These are phyloP conservation scores for Archips crataeganus DNA, from an alignment of 2,888 invertebrate genomes.

Conservation along the genomic window DNA sequence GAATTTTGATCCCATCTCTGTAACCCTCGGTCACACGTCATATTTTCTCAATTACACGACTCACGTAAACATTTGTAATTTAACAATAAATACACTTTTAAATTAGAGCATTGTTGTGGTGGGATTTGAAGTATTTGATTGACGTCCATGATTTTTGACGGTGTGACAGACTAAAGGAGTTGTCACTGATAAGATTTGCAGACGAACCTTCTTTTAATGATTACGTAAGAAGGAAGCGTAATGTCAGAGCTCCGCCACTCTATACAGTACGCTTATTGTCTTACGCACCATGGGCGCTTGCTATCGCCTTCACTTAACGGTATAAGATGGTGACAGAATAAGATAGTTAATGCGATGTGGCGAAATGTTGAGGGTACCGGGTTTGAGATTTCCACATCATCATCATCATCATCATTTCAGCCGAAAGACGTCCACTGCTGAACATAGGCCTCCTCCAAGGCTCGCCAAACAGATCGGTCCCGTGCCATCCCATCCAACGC, in stretches of 20 bases:
- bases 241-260: no score
- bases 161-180: neutral
- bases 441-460: no score
- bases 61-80: conserved; percentile 1
- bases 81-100: neutral
- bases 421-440: no score
- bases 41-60: conserved; percentile 45
- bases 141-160: conserved; percentile 8
- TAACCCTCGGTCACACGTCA: conserved; percentile 51
- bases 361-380: no score
- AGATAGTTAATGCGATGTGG: neutral
- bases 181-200: neutral
- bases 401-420: no score
- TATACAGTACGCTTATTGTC: no score
- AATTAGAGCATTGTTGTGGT: conserved; percentile 10
- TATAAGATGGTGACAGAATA: no score
- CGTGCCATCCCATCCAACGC: no score
- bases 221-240: neutral
- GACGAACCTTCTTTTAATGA: neutral
- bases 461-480: no score
- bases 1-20: conserved; percentile 56
- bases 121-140: neutral
- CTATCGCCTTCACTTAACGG: neutral
- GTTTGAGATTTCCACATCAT: no score
- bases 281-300: no score